phyloP scores from a whole-genome alignment of 2,888 invertebrate genomes.

The Cantharis flavilabris region DNA sequence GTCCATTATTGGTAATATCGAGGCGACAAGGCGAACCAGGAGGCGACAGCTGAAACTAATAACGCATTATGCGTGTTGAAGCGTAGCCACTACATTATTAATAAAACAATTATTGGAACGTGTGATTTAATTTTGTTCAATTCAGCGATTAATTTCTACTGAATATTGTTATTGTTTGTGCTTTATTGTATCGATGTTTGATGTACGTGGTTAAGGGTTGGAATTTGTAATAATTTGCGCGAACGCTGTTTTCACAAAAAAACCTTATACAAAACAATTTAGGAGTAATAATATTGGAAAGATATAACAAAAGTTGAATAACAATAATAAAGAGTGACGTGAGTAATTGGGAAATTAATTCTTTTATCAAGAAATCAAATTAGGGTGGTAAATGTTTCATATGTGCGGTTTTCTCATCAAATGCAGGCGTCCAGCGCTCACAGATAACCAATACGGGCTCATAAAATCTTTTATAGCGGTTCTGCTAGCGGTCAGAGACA shows the following conservation, averaged over 20 bases:
- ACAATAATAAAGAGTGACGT: neutral
- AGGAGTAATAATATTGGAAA: neutral
- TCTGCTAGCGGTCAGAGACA: slow-evolving; percentile 25
- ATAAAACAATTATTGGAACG: slow-evolving; percentile 41
- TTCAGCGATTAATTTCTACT: slow-evolving; percentile 22
- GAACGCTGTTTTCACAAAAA: neutral
- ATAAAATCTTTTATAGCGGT: slow-evolving; percentile 43
- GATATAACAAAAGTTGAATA: neutral
- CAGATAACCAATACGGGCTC: slow-evolving; percentile 44
- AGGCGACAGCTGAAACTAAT: slow-evolving; percentile 38
- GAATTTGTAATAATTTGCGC: neutral
- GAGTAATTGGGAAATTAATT: slow-evolving; percentile 19
- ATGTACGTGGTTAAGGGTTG: neutral
- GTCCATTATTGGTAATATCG: slow-evolving; percentile 34
- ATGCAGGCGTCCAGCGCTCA: slow-evolving; percentile 32
- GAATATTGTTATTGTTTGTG: slow-evolving; percentile 1
- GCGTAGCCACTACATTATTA: slow-evolving; percentile 38
- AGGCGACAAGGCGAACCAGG: slow-evolving; percentile 39
- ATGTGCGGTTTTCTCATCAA: slow-evolving; percentile 32
- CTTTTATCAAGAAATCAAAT: slow-evolving; percentile 30
- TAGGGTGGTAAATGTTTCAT: slow-evolving; percentile 30
- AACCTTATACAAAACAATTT: neutral
- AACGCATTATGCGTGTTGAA: slow-evolving; percentile 34
- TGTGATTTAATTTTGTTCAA: slow-evolving; percentile 36
- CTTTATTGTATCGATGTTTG: slow-evolving; percentile 7